Evolutionary conservation across 2,888 invertebrate species (phyloP).

Genomic region (Lasioglossum vierecki): DNA sequence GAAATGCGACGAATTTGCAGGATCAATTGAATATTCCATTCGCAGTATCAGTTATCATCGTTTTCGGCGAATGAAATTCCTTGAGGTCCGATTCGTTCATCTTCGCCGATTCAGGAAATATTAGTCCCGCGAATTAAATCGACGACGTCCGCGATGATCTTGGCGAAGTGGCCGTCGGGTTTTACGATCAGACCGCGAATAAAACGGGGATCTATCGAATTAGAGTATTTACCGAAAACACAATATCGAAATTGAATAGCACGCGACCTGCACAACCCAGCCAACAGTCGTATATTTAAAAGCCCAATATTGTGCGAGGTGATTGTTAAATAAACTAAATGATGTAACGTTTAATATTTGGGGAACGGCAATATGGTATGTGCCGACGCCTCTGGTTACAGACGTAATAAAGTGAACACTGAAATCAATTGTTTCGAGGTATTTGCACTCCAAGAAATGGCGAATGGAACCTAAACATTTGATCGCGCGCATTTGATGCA

Average conservation of each 20-base stretch:
- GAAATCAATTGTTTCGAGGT: background rate
- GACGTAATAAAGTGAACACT: background rate
- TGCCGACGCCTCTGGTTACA: background rate
- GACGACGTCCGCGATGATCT: background rate
- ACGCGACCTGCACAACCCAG: background rate
- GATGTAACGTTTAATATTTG: background rate
- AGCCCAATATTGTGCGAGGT: background rate
- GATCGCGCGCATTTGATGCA: background rate
- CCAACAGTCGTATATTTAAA: background rate
- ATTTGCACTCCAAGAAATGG: background rate
- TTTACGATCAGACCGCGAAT: background rate
- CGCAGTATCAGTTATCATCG: background rate
- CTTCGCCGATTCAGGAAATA: background rate
- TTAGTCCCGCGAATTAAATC: background rate
- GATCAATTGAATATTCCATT: background rate
- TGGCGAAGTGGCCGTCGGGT: background rate
- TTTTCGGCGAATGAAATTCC: background rate
- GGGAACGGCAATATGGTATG: background rate
- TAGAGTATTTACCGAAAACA: background rate
- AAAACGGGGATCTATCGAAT: background rate
- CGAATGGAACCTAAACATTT: background rate
- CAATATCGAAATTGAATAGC: background rate
- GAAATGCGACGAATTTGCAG: background rate
- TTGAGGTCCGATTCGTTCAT: background rate
- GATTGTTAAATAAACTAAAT: conserved; percentile 7